These are phyloP conservation scores for Taenaris catops DNA, from an alignment of 2,888 invertebrate species.

Conservation along the genomic window DNA sequence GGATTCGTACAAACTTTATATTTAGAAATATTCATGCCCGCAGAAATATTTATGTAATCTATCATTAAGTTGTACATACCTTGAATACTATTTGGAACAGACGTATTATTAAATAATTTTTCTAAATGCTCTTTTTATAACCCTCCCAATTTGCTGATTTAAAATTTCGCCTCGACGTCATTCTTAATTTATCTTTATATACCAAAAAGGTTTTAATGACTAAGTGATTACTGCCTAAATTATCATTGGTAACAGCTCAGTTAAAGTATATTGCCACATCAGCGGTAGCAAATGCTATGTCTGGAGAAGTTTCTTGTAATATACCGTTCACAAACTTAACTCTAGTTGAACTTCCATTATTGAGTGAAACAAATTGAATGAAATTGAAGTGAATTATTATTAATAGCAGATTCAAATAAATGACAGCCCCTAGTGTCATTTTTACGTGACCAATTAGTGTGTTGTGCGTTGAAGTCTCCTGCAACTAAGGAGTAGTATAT, in stretches of 20 bases:
- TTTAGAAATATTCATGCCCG: slow-evolving; percentile 20
- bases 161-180: slow-evolving; percentile 19
- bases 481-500: too few relatives aligned
- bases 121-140: slow-evolving; percentile 11
- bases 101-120: slow-evolving; percentile 1
- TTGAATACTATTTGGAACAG: slow-evolving; percentile 7
- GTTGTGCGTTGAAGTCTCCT: too few relatives aligned
- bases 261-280: slow-evolving; percentile 18
- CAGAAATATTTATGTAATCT: slow-evolving; percentile 13
- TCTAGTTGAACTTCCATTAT: slow-evolving; percentile 22
- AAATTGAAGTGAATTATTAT: too few relatives aligned
- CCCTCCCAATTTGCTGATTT: slow-evolving; percentile 20
- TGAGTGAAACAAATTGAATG: slow-evolving; percentile 19
- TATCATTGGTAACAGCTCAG: slow-evolving; percentile 22
- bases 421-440: slow-evolving; percentile 21
- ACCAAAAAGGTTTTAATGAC: slow-evolving; percentile 16
- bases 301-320: slow-evolving; percentile 26
- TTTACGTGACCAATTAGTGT: too few relatives aligned
- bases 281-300: slow-evolving; percentile 20
- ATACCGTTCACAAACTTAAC: slow-evolving; percentile 19
- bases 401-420: slow-evolving; percentile 22
- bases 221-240: slow-evolving; percentile 25
- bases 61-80: slow-evolving; percentile 17
- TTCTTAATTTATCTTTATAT: not conserved
- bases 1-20: slow-evolving; percentile 21